Evolutionary conservation across 2,888 invertebrate genomes (phyloP), one percentile per base, ranked within the genome.

Genomic region (Agriotes lineatus): DNA sequence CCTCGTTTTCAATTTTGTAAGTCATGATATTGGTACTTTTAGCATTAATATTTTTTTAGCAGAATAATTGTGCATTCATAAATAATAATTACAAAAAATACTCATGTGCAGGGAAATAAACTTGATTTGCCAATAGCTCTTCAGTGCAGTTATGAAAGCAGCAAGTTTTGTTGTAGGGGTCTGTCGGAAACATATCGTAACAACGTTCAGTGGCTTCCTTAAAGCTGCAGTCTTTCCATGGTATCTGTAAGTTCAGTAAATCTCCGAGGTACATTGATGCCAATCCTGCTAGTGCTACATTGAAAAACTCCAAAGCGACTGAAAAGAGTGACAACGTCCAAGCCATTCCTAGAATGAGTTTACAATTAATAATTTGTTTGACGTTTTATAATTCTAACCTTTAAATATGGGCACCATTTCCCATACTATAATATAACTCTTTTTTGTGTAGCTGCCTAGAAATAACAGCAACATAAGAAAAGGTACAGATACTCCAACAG

Each of bases 11-110:
- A n/a, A n/a, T n/a, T n/a, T n/a, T n/a, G n/a, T n/a, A n/a, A n/a
- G n/a, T n/a, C n/a, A n/a, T n/a, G n/a, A n/a, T n/a, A n/a, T n/a
- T n/a, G n/a, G n/a, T n/a, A n/a, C n/a, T n/a, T n/a, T n/a, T n/a
- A n/a, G n/a, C n/a, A n/a, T n/a, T n/a, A n/a, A n/a, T n/a, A n/a
- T n/a, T n/a, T n/a, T n/a, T n/a, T n/a, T n/a, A n/a, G n/a, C n/a
- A n/a, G n/a, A n/a, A n/a, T n/a, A n/a, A n/a, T n/a, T n/a, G n/a
- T n/a, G n/a, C n/a, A n/a, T n/a, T n/a, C n/a, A n/a, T n/a, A n/a
- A n/a, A n/a, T n/a, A n/a, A n/a, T n/a, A n/a, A n/a, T 56, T 56
- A 56, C 56, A 56, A n/a, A 12, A 56, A 56, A 19, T 54, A 62
- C 18, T 62, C 62, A 7, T 54, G 9, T n/a, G 42, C 42, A 10